Evolutionary conservation across 1,140 invertebrate species (phyloP), one percentile per base, ranked within the genome.

Genomic region (Drosophila ananassae): DNA sequence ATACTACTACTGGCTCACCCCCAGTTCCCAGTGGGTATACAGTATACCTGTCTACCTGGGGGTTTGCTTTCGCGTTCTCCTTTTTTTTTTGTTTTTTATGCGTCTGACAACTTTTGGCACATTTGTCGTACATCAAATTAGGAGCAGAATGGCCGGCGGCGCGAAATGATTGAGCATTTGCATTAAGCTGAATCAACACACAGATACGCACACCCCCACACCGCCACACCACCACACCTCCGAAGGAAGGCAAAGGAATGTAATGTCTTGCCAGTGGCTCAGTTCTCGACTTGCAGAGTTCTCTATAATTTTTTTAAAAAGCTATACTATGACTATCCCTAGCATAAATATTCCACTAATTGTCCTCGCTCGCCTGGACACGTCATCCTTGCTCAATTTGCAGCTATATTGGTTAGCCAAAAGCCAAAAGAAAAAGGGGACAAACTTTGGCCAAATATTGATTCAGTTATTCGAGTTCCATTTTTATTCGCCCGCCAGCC

Each of bases 141-240:
- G 57, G 55, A 53, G 50, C 52, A 48, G 66, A 58, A 77, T 53
- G 47, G 58, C 47, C 57, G 64, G 63, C 47, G 60, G 46, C 50
- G 41, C 57, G 66, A 85, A 87, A 87, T 80, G 81, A 85, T 87
- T 77, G 73, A 85, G 74, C 77, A 77, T 80, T 85, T 85, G 64
- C 79, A 79, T 79, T 82, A 82, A 59, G 56, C 63, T 56, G 62
- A 62, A 25, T 54, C 13, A 59, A 73, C 48, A 41, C 25, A 73
- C 22, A 47, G 44, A 32, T 62, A 62, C 62, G 13, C 58, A 25
- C 62, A 25, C 28, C 25, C 44, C 32, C 25, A 12, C 41, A 24
- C 9, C 32, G 25, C 6, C 48, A 13, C 56, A 39, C n/a, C n/a
- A n/a, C n/a, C n/a, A n/a, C n/a, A n/a, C n/a, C n/a, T n/a, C n/a